These are phyloP conservation scores for Crossoptilon crossoptilon DNA, from an alignment of 2,797 vertebrate species.

Conservation along the genomic window DNA sequence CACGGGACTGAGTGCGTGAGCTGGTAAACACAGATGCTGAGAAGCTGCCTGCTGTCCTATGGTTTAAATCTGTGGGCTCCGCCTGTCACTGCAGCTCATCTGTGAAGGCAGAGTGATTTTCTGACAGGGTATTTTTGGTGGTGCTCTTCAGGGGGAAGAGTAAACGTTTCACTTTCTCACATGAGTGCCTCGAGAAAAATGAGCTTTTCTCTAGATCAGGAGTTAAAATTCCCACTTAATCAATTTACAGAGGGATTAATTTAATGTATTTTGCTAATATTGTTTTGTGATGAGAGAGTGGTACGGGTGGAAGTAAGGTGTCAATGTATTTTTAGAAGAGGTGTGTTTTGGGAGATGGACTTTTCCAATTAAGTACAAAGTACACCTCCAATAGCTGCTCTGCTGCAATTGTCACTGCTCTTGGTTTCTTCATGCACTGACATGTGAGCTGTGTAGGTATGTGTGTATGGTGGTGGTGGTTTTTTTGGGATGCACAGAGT, in stretches of 20 bases:
- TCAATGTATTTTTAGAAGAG: accelerated
- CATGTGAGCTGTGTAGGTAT: neutral
- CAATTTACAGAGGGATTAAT: neutral
- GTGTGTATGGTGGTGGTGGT: neutral
- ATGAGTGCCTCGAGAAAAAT: neutral
- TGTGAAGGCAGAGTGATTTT: neutral
- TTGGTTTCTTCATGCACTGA: accelerated
- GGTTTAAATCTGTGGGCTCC: neutral
- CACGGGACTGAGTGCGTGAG: neutral
- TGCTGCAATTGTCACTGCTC: neutral
- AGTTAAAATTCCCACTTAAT: neutral
- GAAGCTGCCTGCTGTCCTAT: neutral
- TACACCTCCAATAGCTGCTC: neutral
- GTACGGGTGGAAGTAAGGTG: neutral
- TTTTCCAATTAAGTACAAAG: neutral
- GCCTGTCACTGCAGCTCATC: neutral
- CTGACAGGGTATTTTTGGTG: neutral
- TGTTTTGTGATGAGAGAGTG: neutral
- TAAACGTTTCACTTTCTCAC: neutral
- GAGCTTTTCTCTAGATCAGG: neutral
- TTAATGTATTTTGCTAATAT: neutral
- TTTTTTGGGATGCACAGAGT: neutral
- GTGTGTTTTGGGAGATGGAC: neutral
- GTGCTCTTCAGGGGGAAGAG: neutral
- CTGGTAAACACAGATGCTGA: neutral